Evolutionary conservation across 2,113 vertebrate species (phyloP).

Genomic region (Asarcornis scutulata): DNA sequence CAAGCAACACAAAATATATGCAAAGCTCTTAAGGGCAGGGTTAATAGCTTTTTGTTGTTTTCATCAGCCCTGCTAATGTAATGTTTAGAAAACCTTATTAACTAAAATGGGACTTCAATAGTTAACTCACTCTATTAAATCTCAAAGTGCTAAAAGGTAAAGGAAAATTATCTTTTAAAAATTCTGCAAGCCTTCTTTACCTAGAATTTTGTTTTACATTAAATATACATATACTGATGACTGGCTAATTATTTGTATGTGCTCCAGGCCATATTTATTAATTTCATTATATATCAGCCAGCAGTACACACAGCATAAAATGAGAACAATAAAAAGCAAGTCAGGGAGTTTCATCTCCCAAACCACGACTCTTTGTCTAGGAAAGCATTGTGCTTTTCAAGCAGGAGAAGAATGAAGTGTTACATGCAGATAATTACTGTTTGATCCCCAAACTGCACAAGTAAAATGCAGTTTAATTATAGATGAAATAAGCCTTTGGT

Average conservation of each 20-base stretch:
- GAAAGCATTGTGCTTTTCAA: neutral
- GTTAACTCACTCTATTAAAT: neutral
- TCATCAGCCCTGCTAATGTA: neutral
- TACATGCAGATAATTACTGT: conserved; percentile 5
- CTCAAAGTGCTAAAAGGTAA: neutral
- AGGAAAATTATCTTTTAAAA: neutral
- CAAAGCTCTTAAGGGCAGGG: neutral
- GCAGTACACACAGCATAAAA: neutral
- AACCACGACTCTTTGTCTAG: neutral
- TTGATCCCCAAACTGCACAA: conserved; percentile 25
- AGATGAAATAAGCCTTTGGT: conserved; percentile 33
- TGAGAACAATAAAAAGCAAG: neutral
- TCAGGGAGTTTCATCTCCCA: neutral
- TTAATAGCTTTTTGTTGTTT: neutral
- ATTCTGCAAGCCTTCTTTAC: neutral
- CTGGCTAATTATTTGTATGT: neutral
- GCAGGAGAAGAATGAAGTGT: neutral
- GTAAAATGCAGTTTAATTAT: conserved; percentile 43
- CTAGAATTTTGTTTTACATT: neutral
- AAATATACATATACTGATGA: neutral
- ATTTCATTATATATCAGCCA: neutral
- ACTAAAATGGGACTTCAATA: neutral
- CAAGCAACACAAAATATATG: neutral
- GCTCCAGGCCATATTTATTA: neutral
- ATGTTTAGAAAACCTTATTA: neutral